Conservation (phyloP, 2,113 vertebrate genomes). For the Poecilia latipinna region DNA sequence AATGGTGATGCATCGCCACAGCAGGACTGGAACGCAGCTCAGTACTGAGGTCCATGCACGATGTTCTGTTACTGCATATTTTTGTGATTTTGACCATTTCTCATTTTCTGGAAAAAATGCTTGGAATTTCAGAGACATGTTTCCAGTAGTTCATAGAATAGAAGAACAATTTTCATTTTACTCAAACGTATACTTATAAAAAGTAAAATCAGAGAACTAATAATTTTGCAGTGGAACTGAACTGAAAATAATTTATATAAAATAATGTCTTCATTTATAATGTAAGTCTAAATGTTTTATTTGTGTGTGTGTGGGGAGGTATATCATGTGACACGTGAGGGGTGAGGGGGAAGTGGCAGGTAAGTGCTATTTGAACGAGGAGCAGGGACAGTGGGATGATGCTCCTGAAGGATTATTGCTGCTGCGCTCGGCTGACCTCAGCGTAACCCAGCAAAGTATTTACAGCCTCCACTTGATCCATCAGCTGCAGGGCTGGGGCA, state of each 20-base stretch:
- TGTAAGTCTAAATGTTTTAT: conserved; percentile 1
- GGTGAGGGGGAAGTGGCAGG: conserved; percentile 49
- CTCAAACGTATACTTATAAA: too few species aligned
- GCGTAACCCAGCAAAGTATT: conserved; percentile 75
- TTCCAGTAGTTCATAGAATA: too few species aligned
- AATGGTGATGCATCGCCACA: too few species aligned
- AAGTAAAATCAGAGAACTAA: too few species aligned
- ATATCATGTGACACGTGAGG: conserved; percentile 8
- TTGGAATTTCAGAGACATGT: too few species aligned
- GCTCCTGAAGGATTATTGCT: conserved; percentile 75
- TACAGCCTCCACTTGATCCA: conserved; percentile 79
- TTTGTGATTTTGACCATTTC: too few species aligned
- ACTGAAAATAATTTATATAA: too few species aligned
- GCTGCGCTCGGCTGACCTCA: conserved; percentile 69
- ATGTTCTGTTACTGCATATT: too few species aligned
- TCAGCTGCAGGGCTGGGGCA: conserved; percentile 55
- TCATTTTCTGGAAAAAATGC: too few species aligned
- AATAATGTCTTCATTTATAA: background rate
- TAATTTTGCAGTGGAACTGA: too few species aligned
- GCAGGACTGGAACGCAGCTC: background rate
- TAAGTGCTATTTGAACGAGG: conserved; percentile 57
- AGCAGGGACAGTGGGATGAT: conserved; percentile 70
- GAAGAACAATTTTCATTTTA: too few species aligned
- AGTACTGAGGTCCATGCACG: background rate
- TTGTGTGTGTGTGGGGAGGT: conserved; percentile 19